Base-by-base conservation (phyloP, 2,113 vertebrate species). In the Grus americana region DNA sequence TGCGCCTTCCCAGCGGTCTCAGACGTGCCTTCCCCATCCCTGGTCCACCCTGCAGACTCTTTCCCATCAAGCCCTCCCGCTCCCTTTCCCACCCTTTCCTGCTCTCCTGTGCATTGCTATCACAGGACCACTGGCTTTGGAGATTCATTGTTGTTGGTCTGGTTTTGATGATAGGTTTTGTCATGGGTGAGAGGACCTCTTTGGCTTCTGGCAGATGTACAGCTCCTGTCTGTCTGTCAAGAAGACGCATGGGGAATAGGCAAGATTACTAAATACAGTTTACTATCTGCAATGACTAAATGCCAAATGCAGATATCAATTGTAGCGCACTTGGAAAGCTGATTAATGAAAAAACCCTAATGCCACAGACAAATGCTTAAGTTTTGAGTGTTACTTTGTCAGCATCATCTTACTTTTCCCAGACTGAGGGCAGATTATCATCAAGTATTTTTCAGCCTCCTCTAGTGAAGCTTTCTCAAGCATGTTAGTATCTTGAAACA, bases 311-410 rank as follows among this genome's bases (percentile, higher is more conserved):
- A 89, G 86, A 87, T 89, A 91, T 38, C 92, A 93, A 75, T 72
- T 88, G n/a, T 75, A 79, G 78, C 19, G 32, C 18, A 68, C 27
- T 82, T 82, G 65, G 91, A 93, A 95, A 88, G 72, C 57, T 85
- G 78, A 90, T 75, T 93, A 93, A 92, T 93, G 95, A 75, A 87
- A 94, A 92, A 58, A 22, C 13, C 26, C 22, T 36, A 81, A 86
- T 1, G 0, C 49, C 62, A 82, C 58, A 22, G 19, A 78, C 16
- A 92, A 91, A 87, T 47, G 84, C 59, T 87, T 29, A 82, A 36
- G 61, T 85, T 92, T 92, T 4, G 2, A 81, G 91, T 57, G 54
- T 89, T 88, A 57, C 63, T 93, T 92, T 75, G 82, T 82, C 89
- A 91, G 66, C 58, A 79, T 88, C 24, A 84, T 87, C 75, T 67